Percentiles rank a stretch among this genome's conserved stretches.
These are phyloP conservation scores for Caenorhabditis zanzibari DNA, from an alignment of 2,888 invertebrate genomes.

Conservation along the genomic window DNA sequence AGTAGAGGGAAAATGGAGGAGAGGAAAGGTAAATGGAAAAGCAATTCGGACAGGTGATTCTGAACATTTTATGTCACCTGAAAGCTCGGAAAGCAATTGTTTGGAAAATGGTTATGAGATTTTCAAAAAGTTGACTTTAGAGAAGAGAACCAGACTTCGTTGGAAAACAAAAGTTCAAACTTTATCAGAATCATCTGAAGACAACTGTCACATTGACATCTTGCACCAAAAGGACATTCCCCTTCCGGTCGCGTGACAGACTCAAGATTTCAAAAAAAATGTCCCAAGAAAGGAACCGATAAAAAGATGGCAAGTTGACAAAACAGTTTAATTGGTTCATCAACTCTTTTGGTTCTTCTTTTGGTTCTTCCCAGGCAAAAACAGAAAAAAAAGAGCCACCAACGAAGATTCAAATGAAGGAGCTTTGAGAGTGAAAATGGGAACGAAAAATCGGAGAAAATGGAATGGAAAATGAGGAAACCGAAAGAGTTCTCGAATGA, in stretches of 20 bases:
- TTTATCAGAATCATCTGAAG: conserved; percentile 3
- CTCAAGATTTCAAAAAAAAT: not conserved
- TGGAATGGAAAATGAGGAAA: conserved; percentile 43
- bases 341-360: conserved; percentile 2
- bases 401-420: conserved; percentile 5
- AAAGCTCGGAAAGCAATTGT: not conserved
- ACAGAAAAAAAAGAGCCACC: not conserved
- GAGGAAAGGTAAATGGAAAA: not conserved
- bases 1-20: not conserved
- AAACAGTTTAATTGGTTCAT: conserved; percentile 62
- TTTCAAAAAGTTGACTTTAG: too few species aligned
- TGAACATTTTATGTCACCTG: not conserved
- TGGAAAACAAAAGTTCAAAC: conserved; percentile 23
- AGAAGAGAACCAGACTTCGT: too few species aligned
- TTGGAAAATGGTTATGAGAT: not conserved
- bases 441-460: conserved; percentile 32
- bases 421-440: not conserved
- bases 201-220: conserved; percentile 36
- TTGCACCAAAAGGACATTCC: conserved; percentile 41
- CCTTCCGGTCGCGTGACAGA: conserved; percentile 35
- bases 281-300: conserved; percentile 8
- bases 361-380: not conserved
- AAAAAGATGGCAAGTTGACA: conserved; percentile 23
- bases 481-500: not conserved
- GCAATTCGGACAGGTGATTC: not conserved